Evolutionary conservation across 2,888 invertebrate species (phyloP), one percentile per base, ranked within the genome.

Genomic region (Bedellia somnulentella): DNA sequence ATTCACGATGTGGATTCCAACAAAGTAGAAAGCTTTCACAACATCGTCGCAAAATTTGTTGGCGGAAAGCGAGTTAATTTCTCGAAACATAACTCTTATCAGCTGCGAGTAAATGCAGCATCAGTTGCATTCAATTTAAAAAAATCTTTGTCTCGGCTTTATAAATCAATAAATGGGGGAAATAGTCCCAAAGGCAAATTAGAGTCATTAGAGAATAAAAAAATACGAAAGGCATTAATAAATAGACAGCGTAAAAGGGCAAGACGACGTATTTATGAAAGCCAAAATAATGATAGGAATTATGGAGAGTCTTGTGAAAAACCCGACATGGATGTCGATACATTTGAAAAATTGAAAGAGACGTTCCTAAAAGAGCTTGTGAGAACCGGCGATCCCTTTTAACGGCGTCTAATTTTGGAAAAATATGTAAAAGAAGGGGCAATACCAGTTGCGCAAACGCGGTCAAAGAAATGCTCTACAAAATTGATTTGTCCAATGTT

Each of bases 11-110:
- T 43, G 11, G 38, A 42, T 24, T 52, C 39, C 30, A 49, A 52
- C 33, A 23, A 29, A 3, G 47, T 47, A 3, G 50, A 52, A 37
- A 33, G 31, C 9, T 55, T 37, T 31, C 46, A 47, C 29, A 40
- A 38, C 14, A 29, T 45, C 13, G 37, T 51, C 5, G 44, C 45
- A 4, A 48, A 48, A 37, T 42, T 41, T 33, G 42, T 47, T 15
- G 44, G 46, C 13, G 52, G 50, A 14, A 54, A 54, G 37, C 31
- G 49, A 27, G 38, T 51, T 3, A 50, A 54, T 35, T 45, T 41
- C 25, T 3, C 42, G n/a, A n/a, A n/a, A n/a, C n/a, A n/a, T n/a
- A n/a, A n/a, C n/a, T n/a, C 42, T 2, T 57, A 52, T 34, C 30
- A 45, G 37, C 37, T 40, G 16, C 36, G 53, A 30, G 47, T 43